Base-by-base conservation (phyloP, 2,797 vertebrate genomes). In the Brachyalestes nurse region DNA sequence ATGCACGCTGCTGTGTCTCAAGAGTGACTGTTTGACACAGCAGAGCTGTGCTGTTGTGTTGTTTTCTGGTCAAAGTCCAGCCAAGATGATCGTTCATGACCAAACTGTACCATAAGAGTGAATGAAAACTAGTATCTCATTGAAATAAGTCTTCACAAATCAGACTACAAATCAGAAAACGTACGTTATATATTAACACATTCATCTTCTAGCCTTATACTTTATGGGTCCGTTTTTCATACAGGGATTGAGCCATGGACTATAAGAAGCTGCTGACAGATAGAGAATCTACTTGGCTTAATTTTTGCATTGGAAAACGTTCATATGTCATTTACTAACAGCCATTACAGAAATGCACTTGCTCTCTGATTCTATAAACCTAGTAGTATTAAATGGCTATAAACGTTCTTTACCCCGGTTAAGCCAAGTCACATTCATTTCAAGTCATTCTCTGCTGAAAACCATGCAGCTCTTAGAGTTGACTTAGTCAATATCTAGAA, bases 1-100 rank as follows among this genome's bases (percentile, higher is more conserved):
- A 94, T 73, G 25, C 25, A 19, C 64, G 45, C 0, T 38, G 60
- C 17, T 40, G 61, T 72, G 38, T 70, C 34, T 75, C 0, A 4
- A 13, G 2, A 67, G 40, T 34, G 71, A 75, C 23, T 34, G 76
- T 17, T 53, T 10, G 16, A 3, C 4, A 75, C 53, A 17, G 62
- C 9, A 13, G 61, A 53, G 38, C 19, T n/a, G 23, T 21, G 21
- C 21, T 58, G 14, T 53, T 53, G 3, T 53, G 5, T 19, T 53
- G 16, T 57, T 57, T 19, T 57, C 21, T 57, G 55, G n/a, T 57
- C 12, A 2, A 6, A 17, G 10, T 13, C 47, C 47, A 14, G 3
- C 13, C 13, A 51, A 14, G 47, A 51, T 51, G 45, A 1, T 17
- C 7, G 12, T 21, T 17, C 69, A 28, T 23, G 12, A 49, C 21